A percentile compares a stretch with the other conserved stretches of the same genome.
phyloP scores from a whole-genome alignment of 2,797 vertebrate species.

The Poecilia picta region DNA sequence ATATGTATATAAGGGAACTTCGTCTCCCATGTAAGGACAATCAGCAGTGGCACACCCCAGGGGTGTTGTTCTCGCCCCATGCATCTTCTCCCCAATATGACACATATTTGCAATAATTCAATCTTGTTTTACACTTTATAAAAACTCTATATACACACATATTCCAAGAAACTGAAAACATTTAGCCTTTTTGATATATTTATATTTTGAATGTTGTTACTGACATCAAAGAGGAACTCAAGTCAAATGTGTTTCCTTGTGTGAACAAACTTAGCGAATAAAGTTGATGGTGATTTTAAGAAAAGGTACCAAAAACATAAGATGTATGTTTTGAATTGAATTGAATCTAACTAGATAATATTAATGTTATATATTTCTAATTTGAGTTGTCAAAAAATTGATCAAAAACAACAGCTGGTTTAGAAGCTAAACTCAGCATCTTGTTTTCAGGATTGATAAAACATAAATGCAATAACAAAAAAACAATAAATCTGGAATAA shows the following conservation, averaged over 20 bases:
- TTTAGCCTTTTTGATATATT: not conserved
- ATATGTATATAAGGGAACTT: not conserved
- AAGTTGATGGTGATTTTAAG: not conserved
- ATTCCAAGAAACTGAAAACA: too few species aligned
- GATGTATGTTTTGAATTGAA: too few species aligned
- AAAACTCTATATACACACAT: not conserved
- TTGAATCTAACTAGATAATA: not conserved
- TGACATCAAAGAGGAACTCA: not conserved
- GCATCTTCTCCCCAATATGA: not conserved
- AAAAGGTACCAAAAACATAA: not conserved
- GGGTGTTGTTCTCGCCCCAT: not conserved
- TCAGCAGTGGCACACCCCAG: not conserved
- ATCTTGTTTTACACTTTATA: not conserved
- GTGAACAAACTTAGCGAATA: not conserved
- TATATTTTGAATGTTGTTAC: not conserved
- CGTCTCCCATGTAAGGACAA: not conserved
- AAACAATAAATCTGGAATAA: not conserved
- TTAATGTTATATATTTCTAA: not conserved
- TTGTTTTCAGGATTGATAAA: not conserved
- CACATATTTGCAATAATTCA: not conserved
- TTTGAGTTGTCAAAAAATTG: not conserved
- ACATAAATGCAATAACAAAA: not conserved
- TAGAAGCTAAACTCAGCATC: not conserved
- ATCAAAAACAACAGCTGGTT: not conserved
- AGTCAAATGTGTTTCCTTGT: not conserved